These are phyloP conservation scores for Mimas tiliae DNA, from an alignment of 2,888 invertebrate species.

Conservation along the genomic window DNA sequence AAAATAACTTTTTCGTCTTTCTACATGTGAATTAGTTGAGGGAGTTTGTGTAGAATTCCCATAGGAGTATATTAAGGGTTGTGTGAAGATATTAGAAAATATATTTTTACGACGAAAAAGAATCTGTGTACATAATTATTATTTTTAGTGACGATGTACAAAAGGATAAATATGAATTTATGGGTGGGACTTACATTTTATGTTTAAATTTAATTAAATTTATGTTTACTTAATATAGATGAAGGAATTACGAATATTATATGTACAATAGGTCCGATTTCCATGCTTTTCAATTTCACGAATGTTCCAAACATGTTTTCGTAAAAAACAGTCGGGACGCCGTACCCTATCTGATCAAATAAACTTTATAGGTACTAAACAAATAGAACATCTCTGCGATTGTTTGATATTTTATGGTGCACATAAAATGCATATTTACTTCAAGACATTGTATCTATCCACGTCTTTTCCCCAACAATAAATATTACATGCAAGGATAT, in stretches of 20 bases:
- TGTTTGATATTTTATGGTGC: not conserved
- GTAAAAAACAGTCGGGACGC: not conserved
- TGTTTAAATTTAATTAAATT: too few species aligned
- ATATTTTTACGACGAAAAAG: not conserved
- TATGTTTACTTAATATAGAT: not conserved
- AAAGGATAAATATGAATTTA: too few species aligned
- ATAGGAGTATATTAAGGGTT: slow-evolving; percentile 11
- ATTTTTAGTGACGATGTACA: too few species aligned
- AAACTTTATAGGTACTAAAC: slow-evolving; percentile 2
- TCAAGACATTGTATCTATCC: not conserved
- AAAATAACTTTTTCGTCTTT: slow-evolving; percentile 53
- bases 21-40: slow-evolving; percentile 58
- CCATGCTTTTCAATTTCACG: not conserved
- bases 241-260: not conserved
- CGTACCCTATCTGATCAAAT: not conserved
- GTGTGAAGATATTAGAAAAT: not conserved
- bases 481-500: slow-evolving; percentile 24
- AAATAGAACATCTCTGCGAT: not conserved
- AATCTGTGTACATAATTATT: too few species aligned
- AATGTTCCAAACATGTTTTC: not conserved
- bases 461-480: slow-evolving; percentile 8
- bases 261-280: not conserved
- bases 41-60: slow-evolving; percentile 60
- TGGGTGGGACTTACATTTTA: too few species aligned
- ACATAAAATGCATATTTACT: not conserved